Evolutionary conservation across 2,888 invertebrate genomes (phyloP).

Genomic region (Panorpa germanica): DNA sequence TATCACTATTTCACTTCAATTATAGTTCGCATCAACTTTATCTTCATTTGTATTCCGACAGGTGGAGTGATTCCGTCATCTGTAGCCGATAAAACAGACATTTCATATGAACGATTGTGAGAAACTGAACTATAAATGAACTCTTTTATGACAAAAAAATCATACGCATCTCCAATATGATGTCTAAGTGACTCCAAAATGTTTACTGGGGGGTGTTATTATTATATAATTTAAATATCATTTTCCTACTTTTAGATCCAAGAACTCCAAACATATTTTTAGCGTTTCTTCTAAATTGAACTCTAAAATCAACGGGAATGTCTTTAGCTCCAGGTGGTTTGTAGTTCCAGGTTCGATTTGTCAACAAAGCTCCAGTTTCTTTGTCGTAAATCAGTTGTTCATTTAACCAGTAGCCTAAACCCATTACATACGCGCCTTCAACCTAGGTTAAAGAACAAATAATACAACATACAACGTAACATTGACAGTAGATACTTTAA

Average conservation of each 20-base stretch:
- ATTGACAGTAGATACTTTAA: too few relatives aligned
- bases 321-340: constrained; percentile 61
- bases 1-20: too few relatives aligned
- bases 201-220: background rate
- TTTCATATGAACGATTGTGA: too few relatives aligned
- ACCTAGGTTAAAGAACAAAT: constrained; percentile 16
- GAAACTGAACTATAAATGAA: too few relatives aligned
- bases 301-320: constrained; percentile 55
- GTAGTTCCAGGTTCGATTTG: constrained; percentile 67
- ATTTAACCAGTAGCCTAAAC: constrained; percentile 52
- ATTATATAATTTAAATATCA: too few relatives aligned
- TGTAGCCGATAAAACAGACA: too few relatives aligned
- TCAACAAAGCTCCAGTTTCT: constrained; percentile 43
- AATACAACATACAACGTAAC: background rate
- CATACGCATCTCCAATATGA: too few relatives aligned
- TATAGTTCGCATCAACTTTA: too few relatives aligned
- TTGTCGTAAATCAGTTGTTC: constrained; percentile 48
- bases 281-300: constrained; percentile 45
- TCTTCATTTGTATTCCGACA: too few relatives aligned
- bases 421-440: constrained; percentile 66
- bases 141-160: too few relatives aligned
- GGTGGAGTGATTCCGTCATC: too few relatives aligned
- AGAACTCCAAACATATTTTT: constrained; percentile 45
- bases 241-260: constrained; percentile 44
- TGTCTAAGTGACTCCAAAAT: too few relatives aligned